These are phyloP conservation scores for Drosophila prolongata DNA, from an alignment of 2,888 invertebrate genomes.

Conservation along the genomic window DNA sequence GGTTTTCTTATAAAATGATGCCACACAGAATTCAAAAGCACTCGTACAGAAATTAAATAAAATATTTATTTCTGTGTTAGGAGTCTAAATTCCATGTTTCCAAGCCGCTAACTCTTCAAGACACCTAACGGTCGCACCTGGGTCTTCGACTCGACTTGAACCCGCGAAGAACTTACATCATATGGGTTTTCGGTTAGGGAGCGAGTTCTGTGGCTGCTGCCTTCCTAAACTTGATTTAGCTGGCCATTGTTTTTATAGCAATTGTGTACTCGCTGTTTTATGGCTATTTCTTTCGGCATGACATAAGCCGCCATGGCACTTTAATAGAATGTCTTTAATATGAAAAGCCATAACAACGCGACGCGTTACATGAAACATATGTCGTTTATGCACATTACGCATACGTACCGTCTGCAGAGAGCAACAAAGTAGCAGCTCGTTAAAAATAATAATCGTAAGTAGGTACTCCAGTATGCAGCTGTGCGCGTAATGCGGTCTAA, in stretches of 20 bases:
- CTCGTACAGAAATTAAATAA: too few relatives aligned
- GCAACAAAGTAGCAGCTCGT: conserved; percentile 54
- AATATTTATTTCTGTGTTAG: neutral
- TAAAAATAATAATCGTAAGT: conserved; percentile 63
- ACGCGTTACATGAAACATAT: conserved; percentile 56
- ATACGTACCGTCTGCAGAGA: conserved; percentile 39
- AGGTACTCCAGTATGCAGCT: conserved; percentile 40
- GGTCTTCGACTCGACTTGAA: conserved; percentile 41
- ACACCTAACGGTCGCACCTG: conserved; percentile 35
- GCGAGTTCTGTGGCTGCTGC: conserved; percentile 37
- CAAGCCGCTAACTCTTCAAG: conserved; percentile 31
- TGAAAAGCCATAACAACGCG: conserved; percentile 58
- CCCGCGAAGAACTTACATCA: conserved; percentile 40
- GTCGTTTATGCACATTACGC: conserved; percentile 52
- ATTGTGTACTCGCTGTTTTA: conserved; percentile 52
- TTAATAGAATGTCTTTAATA: conserved; percentile 65
- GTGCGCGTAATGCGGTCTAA: conserved; percentile 50
- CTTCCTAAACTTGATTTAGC: conserved; percentile 57
- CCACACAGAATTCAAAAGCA: too few relatives aligned
- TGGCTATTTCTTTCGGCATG: conserved; percentile 54
- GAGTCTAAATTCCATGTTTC: conserved; percentile 2
- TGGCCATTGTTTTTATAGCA: conserved; percentile 48
- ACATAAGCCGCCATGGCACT: conserved; percentile 59
- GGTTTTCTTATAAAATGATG: too few relatives aligned
- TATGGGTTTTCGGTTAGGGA: conserved; percentile 6